Base-by-base conservation (phyloP, 2,113 vertebrate genomes). In the Lontra canadensis region DNA sequence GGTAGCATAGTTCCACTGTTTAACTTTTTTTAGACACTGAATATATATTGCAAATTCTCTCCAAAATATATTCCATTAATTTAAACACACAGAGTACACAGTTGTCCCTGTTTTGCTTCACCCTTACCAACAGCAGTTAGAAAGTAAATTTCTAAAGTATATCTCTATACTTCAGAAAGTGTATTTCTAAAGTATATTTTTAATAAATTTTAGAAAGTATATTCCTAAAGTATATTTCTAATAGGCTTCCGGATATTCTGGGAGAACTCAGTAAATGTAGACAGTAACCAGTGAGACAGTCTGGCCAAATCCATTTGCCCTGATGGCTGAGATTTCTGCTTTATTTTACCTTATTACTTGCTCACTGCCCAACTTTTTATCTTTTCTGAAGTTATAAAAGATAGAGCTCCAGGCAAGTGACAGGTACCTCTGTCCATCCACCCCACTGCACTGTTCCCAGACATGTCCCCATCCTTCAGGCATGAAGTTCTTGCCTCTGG, bases 401-500 rank as follows among this genome's bases (percentile, higher is more conserved):
- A 11, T 4, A 14, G 52, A 55, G 84, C 42, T 93, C 20, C 57
- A 63, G 96, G 69, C 88, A 34, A 92, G 29, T 57, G 44, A 67
- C 90, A 49, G n/a, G 55, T 57, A 87, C n/a, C 14, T 90, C 74
- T 65, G 59, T 88, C 44, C 36, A 15, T 31, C 63, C 39, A 15
- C 42, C 31, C 55, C 63, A 71, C 49, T 52, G 84, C 61, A 44
- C 34, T 59, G 79, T 86, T 61, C 31, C 47, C 69, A 20, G 91
- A 55, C 88, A 7, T 23, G 88, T 94, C 42, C 78, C n/a, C 47
- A 25, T 42, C 73, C n/a, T 44, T 87, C 88, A 81, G 7, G 97
- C 94, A 55, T 81, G 55, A 78, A 93, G 91, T 96, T 88, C 94
- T 85, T 94, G 85, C 96, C 95, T 94, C 81, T 71, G 91, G 96